These are phyloP conservation scores for Papilio polytes DNA, from an alignment of 1,140 invertebrate genomes.

Conservation along the genomic window DNA sequence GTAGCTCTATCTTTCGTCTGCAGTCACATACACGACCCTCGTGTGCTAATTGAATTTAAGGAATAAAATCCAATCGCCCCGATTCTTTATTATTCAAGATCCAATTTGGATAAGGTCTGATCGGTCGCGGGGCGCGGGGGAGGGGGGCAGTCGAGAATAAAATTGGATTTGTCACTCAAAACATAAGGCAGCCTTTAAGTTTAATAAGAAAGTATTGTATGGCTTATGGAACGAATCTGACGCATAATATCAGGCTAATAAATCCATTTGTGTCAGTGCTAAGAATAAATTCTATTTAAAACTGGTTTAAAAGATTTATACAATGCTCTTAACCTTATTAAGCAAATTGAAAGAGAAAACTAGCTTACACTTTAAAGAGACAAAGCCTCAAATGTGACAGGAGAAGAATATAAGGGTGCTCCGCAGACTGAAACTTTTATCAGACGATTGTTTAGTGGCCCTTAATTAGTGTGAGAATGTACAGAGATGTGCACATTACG, in stretches of 20 bases:
- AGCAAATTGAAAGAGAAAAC: not conserved
- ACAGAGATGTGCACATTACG: no score
- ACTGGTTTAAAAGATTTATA: not conserved
- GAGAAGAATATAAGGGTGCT: not conserved
- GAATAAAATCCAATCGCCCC: conserved; percentile 85
- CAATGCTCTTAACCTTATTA: not conserved
- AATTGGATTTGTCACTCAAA: conserved; percentile 84
- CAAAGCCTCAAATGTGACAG: not conserved
- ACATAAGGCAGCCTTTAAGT: conserved; percentile 80
- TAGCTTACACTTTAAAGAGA: not conserved
- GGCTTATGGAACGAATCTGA: conserved; percentile 41
- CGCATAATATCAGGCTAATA: conserved; percentile 36
- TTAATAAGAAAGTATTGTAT: conserved; percentile 69
- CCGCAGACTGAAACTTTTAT: no score
- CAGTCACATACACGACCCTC: conserved; percentile 79
- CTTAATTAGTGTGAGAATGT: no score
- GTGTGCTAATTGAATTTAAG: conserved; percentile 85
- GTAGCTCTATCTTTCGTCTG: conserved; percentile 80
- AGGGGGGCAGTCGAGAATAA: conserved; percentile 80
- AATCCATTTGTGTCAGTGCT: conserved; percentile 28
- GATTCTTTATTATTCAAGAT: conserved; percentile 86
- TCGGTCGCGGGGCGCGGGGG: conserved; percentile 73
- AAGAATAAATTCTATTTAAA: conserved; percentile 7
- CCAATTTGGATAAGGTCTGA: conserved; percentile 85
- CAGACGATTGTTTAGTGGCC: no score